Evolutionary conservation across 23 tunicate species (phyloP), one percentile per base, ranked within the genome.

Genomic region (Corella eumyota): DNA sequence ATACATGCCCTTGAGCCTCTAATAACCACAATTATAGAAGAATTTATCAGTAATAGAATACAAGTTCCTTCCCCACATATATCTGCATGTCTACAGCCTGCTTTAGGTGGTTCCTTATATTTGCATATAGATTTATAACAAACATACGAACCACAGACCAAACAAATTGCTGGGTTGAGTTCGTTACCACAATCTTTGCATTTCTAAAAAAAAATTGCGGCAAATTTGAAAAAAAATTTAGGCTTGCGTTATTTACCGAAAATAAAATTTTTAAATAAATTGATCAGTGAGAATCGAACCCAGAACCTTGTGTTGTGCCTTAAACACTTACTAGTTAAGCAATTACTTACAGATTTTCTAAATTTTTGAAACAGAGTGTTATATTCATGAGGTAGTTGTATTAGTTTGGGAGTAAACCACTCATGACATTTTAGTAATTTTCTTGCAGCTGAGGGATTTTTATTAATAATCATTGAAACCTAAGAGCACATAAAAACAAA

Each of bases 51-150:
- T 3, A 90, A 68, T 19, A 90, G 64, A 7, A 81, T 58, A 22
- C 75, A 60, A n/a, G 90, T 90, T 13, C 97, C 97, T 3, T 80
- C 87, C 29, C 91, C 91, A 56, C 97, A 90, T 57, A 53, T 64
- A 69, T 69, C 65, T 38, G 91, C 75, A 65, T 90, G 97, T 36
- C 82, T 72, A 58, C 50, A 36, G 1, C 64, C 68, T 24, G 77
- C 82, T 15, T 25, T n/a, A 1, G 17, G 62, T 3, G 11, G 22
- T 20, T 60, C 50, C 20, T 52, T 34, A 1, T 30, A 32, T 36
- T 52, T 29, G 69, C 94, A 84, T 55, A 23, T 55, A 23, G 61
- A 66, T 20, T 70, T 75, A 65, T 80, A 90, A 37, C 97, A 90
- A 21, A 90, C 54, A 36, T 60, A 64, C 30, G 62, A 70, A 0